Percentiles rank a stretch among this genome's conserved stretches.
phyloP scores from a whole-genome alignment of 2,113 vertebrate species.

The Erpornis zantholeuca region DNA sequence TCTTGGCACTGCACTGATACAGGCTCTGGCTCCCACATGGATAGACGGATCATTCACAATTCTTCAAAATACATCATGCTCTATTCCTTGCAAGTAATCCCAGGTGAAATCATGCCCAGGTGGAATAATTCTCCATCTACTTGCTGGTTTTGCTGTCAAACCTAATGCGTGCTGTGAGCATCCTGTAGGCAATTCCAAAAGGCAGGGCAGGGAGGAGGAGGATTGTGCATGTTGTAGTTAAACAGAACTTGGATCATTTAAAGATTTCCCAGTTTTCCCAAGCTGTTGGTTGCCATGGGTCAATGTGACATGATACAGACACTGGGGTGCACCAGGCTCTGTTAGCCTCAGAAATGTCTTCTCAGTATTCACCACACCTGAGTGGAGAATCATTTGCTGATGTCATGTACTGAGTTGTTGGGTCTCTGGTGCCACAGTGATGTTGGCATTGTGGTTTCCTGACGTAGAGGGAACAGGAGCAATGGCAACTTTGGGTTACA shows the following conservation, averaged over 20 bases:
- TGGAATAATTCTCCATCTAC: neutral
- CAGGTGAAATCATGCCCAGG: neutral
- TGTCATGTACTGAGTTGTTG: neutral
- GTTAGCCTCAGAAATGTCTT: neutral
- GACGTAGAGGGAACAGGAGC: rapidly evolving
- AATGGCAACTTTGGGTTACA: neutral
- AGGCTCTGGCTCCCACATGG: neutral
- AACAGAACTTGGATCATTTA: neutral
- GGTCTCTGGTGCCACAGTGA: neutral
- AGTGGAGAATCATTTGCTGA: neutral
- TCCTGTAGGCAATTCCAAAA: neutral
- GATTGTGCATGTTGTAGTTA: neutral
- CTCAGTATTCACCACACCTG: neutral
- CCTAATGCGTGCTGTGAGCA: neutral
- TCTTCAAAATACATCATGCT: neutral
- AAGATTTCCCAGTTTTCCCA: neutral
- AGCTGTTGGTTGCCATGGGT: neutral
- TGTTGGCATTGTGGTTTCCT: neutral
- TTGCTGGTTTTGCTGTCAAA: neutral
- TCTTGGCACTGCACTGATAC: neutral
- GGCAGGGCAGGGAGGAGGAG: neutral
- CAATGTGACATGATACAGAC: neutral
- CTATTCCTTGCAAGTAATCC: neutral
- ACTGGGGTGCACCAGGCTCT: neutral
- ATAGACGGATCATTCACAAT: neutral